Conservation (phyloP, 2,113 vertebrate species). For the Scatophagus argus region DNA sequence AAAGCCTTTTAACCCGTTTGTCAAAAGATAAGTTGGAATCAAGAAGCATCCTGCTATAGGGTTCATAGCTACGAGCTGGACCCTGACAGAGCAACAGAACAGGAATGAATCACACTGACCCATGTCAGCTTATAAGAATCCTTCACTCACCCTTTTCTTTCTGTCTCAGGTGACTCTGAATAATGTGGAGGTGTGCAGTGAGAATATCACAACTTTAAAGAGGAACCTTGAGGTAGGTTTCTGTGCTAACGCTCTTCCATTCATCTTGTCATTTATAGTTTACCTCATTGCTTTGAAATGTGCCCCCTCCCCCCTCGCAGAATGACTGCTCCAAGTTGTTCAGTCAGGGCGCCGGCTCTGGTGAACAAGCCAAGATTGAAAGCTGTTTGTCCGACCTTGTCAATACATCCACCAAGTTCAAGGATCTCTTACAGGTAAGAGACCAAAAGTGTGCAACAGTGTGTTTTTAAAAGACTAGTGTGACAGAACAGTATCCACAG, state of each 20-base stretch:
- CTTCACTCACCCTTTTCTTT: neutral
- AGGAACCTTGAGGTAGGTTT: conserved; percentile 92
- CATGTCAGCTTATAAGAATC: neutral
- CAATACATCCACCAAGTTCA: conserved; percentile 93
- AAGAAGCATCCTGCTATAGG: conserved; percentile 8
- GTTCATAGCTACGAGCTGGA: neutral
- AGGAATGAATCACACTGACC: neutral
- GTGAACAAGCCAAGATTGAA: conserved; percentile 95
- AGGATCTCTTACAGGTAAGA: conserved; percentile 94
- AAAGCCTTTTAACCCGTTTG: conserved; percentile 31
- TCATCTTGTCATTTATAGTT: neutral
- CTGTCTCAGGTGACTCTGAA: conserved; percentile 92
- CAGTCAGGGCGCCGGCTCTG: conserved; percentile 87
- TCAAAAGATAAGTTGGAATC: conserved; percentile 21
- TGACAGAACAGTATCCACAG: neutral
- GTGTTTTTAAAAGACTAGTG: neutral
- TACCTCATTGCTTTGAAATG: neutral
- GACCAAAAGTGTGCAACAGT: no score
- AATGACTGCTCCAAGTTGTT: conserved; percentile 95
- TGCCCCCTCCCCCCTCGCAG: conserved; percentile 70
- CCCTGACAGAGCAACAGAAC: neutral
- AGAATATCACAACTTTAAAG: conserved; percentile 97
- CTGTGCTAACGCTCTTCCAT: neutral
- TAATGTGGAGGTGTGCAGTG: conserved; percentile 96
- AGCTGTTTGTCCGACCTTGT: conserved; percentile 96